Conservation (phyloP, 2,113 vertebrate species). For the Laticauda laticaudata region DNA sequence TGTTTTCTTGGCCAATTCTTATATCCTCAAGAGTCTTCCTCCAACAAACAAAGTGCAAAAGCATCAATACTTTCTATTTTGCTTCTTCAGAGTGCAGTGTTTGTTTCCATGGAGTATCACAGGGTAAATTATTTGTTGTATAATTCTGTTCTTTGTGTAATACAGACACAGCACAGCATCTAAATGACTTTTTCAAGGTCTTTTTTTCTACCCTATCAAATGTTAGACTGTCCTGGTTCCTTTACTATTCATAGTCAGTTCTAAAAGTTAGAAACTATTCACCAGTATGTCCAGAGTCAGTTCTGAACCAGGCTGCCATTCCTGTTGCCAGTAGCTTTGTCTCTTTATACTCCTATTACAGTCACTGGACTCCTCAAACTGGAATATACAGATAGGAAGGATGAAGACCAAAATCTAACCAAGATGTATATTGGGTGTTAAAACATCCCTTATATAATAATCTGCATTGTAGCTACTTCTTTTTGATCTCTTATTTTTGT, state of each 20-base stretch:
- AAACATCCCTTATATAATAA: neutral
- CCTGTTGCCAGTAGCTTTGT: neutral
- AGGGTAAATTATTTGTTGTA: neutral
- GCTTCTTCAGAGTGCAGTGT: neutral
- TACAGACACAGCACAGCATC: neutral
- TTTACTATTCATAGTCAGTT: neutral
- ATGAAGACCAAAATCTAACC: neutral
- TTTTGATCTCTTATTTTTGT: neutral
- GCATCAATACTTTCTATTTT: neutral
- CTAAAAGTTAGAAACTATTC: neutral
- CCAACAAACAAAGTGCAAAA: neutral
- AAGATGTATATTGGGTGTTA: neutral
- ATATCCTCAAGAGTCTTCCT: neutral
- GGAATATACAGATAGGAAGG: neutral
- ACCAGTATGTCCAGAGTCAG: neutral
- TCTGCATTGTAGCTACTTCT: neutral
- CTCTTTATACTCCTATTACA: neutral
- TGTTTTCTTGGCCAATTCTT: neutral
- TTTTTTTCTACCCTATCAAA: neutral
- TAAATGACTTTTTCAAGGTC: neutral
- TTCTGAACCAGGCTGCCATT: neutral
- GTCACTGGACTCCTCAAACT: neutral
- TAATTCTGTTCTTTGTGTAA: neutral
- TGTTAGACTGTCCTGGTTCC: neutral
- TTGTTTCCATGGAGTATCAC: neutral